Percentiles rank a stretch among this genome's conserved stretches.
Conservation (phyloP, 2,113 vertebrate species). For the Bubalus kerabau region DNA sequence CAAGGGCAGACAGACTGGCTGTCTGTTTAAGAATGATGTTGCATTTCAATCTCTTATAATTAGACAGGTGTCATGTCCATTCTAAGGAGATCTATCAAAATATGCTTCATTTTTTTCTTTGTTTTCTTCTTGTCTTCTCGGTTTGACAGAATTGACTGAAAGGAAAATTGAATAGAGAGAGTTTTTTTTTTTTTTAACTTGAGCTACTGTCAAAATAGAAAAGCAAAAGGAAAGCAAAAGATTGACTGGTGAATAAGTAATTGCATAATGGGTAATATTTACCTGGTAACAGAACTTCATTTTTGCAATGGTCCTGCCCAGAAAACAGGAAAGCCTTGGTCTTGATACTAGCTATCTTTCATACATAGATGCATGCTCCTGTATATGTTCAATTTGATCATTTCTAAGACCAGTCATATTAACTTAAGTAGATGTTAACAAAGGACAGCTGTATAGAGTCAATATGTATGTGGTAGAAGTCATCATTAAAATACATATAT, state of each 20-base stretch:
- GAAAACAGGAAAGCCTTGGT: background rate
- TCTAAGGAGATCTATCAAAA: conserved; percentile 9
- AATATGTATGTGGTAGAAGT: background rate
- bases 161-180: background rate
- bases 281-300: background rate
- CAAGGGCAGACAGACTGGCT: background rate
- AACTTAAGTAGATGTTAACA: background rate
- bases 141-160: conserved; percentile 50
- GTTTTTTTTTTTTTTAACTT: background rate
- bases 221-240: background rate
- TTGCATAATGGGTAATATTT: background rate
- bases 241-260: background rate
- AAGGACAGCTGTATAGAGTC: background rate
- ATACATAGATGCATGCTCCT: background rate
- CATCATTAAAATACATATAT: background rate
- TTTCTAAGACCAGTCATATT: background rate
- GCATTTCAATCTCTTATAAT: conserved; percentile 23
- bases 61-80: conserved; percentile 52
- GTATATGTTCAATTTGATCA: background rate
- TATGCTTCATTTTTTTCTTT: background rate
- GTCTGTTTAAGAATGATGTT: background rate
- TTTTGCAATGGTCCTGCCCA: background rate
- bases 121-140: background rate
- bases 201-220: background rate
- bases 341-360: background rate